Evolutionary conservation across 2,113 vertebrate genomes (phyloP), one percentile per base, ranked within the genome.

Genomic region (Phainopepla nitens): DNA sequence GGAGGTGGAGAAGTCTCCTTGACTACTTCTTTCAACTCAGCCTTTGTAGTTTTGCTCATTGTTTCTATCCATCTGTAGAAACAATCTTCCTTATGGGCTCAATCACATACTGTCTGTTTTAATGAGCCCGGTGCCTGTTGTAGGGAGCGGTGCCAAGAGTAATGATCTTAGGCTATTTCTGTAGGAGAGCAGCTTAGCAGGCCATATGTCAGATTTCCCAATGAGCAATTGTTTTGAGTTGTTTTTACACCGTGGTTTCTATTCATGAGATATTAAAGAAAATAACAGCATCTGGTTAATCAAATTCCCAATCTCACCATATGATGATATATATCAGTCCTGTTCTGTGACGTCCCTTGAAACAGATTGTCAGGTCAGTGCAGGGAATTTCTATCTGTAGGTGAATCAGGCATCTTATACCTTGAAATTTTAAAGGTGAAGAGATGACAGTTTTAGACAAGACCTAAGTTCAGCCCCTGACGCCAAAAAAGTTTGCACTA

Each of bases 1-100:
- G 93, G 91, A 96, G 95, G 94, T 93, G 89, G 95, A 85, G 70
- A 91, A 94, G 56, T 93, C 75, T 96, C 93, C 93, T 91, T 96
- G 91, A 82, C 95, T 93, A 93, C 94, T 95, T 81, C 57, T 87
- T 84, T 65, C 82, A 65, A 20, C 27, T 45, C 56, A 89, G 41
- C 50, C 58, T 91, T 89, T 77, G 82, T 93, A 80, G 75, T 91
- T 85, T 53, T 65, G 35, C 60, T 77, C 42, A 57, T 85, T 93
- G 75, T 96, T 94, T 90, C 94, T 77, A 23, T 87, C 78, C 75
- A 70, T 84, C 78, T 94, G 79, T 65, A 60, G 78, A 61, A 93
- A 92, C 31, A 25, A 58, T 86, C 21, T 71, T 82, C 70, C 70
- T 77, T 83, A 76, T 50, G 86, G 82, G 24, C 68, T 81, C 90